A percentile compares a stretch with the other conserved stretches of the same genome.
phyloP scores from a whole-genome alignment of 30 jellyfish, hydroid and myxozoan species.

The Aurelia coerulea region DNA sequence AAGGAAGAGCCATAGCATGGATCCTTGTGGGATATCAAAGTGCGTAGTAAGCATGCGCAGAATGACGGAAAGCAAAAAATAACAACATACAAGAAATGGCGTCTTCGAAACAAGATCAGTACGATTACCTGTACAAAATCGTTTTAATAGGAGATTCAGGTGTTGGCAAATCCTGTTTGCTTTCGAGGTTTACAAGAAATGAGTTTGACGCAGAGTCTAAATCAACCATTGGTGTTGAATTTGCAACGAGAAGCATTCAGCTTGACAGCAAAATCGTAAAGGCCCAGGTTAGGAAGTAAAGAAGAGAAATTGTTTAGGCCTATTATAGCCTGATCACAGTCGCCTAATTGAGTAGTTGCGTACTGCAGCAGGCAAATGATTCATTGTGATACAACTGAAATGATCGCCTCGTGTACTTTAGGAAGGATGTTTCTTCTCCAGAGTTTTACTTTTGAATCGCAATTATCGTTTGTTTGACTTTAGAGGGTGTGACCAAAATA shows the following conservation, averaged over 20 bases:
- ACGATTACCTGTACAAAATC: conserved; percentile 89
- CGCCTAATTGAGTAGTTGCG: neutral
- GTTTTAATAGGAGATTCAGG: conserved; percentile 99
- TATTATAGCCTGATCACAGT: too few species aligned
- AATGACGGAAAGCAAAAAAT: neutral
- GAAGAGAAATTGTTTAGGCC: neutral
- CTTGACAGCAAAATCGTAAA: conserved; percentile 84
- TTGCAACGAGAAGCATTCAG: conserved; percentile 95
- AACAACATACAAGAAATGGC: conserved; percentile 20
- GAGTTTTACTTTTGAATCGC: too few species aligned
- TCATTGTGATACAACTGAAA: too few species aligned
- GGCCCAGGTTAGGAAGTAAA: conserved; percentile 83
- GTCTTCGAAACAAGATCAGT: conserved; percentile 82
- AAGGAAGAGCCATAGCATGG: too few species aligned
- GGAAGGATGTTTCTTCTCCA: too few species aligned
- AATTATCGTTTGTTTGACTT: too few species aligned
- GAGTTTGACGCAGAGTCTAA: conserved; percentile 97
- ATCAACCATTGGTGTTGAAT: conserved; percentile 98
- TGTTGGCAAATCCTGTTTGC: conserved; percentile 96
- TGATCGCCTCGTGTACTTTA: too few species aligned
- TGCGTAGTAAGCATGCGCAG: conserved; percentile 4
- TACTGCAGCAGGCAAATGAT: neutral
- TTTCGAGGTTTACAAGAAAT: conserved; percentile 94
- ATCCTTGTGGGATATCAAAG: too few species aligned
- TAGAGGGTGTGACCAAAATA: too few species aligned